Conservation (phyloP, 1,140 invertebrate genomes). For the Acromyrmex heyeri region DNA sequence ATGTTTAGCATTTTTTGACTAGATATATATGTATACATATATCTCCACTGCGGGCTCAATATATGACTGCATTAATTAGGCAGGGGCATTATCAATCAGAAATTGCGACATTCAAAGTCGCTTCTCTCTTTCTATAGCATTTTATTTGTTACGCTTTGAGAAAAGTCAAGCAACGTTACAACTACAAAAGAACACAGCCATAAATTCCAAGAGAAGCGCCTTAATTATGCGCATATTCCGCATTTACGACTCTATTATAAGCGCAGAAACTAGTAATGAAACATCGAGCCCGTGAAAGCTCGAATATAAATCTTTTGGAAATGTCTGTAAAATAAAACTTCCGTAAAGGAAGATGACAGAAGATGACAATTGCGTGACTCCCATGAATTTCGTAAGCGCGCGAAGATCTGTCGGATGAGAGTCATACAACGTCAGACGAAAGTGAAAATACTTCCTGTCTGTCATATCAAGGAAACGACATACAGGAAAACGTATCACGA, state of each 20-base stretch:
- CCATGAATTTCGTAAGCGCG: not conserved
- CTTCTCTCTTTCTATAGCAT: too few relatives aligned
- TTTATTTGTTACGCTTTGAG: not conserved
- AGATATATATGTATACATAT: too few relatives aligned
- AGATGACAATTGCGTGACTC: not conserved
- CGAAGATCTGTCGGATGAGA: not conserved
- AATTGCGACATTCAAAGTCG: too few relatives aligned
- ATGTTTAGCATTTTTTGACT: too few relatives aligned
- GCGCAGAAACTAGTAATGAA: not conserved
- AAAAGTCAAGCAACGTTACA: not conserved
- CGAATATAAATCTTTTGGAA: not conserved
- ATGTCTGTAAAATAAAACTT: not conserved
- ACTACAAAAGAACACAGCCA: not conserved
- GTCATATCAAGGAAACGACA: conserved; percentile 57
- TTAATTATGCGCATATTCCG: not conserved
- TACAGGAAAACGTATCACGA: conserved; percentile 47
- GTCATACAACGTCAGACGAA: conserved; percentile 30
- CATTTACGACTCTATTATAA: not conserved
- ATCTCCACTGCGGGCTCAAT: too few relatives aligned
- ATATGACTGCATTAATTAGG: too few relatives aligned
- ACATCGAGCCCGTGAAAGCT: not conserved
- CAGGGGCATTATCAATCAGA: too few relatives aligned
- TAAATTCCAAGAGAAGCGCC: not conserved
- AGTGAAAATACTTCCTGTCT: conserved; percentile 63
- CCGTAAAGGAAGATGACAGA: not conserved